Evolutionary conservation across 1,140 invertebrate genomes (phyloP).

Genomic region (Drosophila ohnishii): DNA sequence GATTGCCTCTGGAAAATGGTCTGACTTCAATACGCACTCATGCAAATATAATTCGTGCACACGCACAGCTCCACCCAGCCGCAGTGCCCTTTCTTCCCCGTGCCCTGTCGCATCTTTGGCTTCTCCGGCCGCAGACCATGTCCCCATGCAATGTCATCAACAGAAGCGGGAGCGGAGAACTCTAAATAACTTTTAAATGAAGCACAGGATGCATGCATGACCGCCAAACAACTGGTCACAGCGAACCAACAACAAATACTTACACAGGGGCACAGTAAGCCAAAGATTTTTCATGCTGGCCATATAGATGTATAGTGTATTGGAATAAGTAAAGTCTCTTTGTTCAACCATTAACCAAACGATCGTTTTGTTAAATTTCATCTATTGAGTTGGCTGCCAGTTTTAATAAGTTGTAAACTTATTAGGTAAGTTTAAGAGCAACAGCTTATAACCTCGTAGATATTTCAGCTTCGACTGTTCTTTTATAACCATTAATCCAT

Average conservation of each 20-base stretch:
- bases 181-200: slow-evolving; percentile 53
- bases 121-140: slow-evolving; percentile 23
- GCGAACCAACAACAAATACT: slow-evolving; percentile 8
- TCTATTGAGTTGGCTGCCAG: background rate
- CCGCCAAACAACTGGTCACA: slow-evolving; percentile 42
- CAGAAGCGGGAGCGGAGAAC: slow-evolving; percentile 18
- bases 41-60: slow-evolving; percentile 66
- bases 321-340: no score
- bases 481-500: background rate
- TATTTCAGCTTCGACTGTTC: background rate
- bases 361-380: background rate
- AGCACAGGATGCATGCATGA: slow-evolving; percentile 37
- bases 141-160: slow-evolving; percentile 33
- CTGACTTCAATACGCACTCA: slow-evolving; percentile 71
- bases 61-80: slow-evolving; percentile 31
- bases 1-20: slow-evolving; percentile 20
- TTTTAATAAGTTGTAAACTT: background rate
- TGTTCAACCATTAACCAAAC: background rate
- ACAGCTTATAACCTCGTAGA: background rate
- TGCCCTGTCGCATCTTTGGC: background rate
- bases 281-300: background rate
- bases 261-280: slow-evolving; percentile 10
- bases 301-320: background rate
- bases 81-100: background rate
- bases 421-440: background rate